Base-by-base conservation (phyloP, 2,113 vertebrate species). In the Chaenocephalus aceratus region DNA sequence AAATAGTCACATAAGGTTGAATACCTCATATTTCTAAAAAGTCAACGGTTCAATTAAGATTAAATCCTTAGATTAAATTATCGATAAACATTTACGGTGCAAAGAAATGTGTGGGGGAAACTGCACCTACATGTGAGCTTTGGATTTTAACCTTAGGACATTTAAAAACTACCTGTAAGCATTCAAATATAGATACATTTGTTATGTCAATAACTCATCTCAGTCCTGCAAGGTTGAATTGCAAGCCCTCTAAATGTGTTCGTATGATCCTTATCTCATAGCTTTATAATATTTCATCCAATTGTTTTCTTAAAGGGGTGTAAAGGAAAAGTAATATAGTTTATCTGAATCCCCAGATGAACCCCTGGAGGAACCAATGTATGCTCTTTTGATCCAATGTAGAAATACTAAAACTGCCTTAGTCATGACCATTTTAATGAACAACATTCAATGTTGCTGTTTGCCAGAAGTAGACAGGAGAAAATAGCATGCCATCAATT, bases 211-310 rank as follows among this genome's bases (percentile, higher is more conserved):
- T 45, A 45, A 56, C 12, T 72, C 36, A 60, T 64, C 54, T 11
- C 1, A 61, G 60, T 72, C 21, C 23, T 16, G 34, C 23, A 77
- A 15, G 30, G 46, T 16, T 30, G 8, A 64, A 44, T 14, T 34
- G 52, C n/a, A 2, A 82, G n/a, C 9, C 34, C 48, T 76, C 36
- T 53, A 69, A 70, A 74, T 56, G 58, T 60, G n/a, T 14, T 73
- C 23, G 73, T 54, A 36, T 64, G 60, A 82, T n/a, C 14, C 13
- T 56, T 23, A 57, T 36, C 36, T 23, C 71, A 54, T 13, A 59
- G 69, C 46, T 61, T 30, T 46, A 59, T 57, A 30, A 51, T 30
- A 68, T 72, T 56, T 16, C 0, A 45, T 61, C 10, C 0, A 16
- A 15, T 44, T 49, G 34, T 13, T 41, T 80, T 41, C 63, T 41